Conservation (phyloP, 1,140 invertebrate genomes). For the Hyles euphorbiae region DNA sequence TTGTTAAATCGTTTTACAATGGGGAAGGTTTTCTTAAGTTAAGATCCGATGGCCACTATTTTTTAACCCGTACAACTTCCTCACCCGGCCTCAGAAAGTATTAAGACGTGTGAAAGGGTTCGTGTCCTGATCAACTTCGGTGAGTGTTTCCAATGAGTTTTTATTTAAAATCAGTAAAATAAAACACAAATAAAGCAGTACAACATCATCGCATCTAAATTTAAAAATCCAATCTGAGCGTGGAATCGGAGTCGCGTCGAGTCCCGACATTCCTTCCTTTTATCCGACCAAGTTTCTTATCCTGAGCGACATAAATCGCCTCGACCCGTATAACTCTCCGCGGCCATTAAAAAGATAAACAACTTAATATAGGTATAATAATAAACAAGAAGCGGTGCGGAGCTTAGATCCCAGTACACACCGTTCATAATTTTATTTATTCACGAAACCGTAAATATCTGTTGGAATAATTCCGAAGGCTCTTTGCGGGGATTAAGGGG, state of each 20-base stretch:
- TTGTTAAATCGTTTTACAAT: no score
- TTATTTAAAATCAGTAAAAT: not conserved
- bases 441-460: constrained; percentile 72
- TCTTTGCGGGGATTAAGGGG: constrained; percentile 73
- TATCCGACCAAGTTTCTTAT: constrained; percentile 55
- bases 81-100: no score
- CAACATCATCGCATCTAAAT: constrained; percentile 58
- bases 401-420: constrained; percentile 55
- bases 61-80: no score
- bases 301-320: constrained; percentile 63
- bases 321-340: constrained; percentile 67
- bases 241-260: constrained; percentile 49
- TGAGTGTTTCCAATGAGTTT: not conserved
- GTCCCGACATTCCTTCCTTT: constrained; percentile 61
- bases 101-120: no score
- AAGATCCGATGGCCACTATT: not conserved
- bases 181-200: constrained; percentile 27
- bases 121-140: not conserved
- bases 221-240: constrained; percentile 68
- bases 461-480: constrained; percentile 71
- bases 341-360: constrained; percentile 74
- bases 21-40: not conserved
- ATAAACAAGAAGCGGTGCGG: constrained; percentile 54
- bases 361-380: constrained; percentile 74
- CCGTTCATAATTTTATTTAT: constrained; percentile 73